Evolutionary conservation across 2,113 vertebrate genomes (phyloP), one percentile per base, ranked within the genome.

Genomic region (Rhinogobius similis): DNA sequence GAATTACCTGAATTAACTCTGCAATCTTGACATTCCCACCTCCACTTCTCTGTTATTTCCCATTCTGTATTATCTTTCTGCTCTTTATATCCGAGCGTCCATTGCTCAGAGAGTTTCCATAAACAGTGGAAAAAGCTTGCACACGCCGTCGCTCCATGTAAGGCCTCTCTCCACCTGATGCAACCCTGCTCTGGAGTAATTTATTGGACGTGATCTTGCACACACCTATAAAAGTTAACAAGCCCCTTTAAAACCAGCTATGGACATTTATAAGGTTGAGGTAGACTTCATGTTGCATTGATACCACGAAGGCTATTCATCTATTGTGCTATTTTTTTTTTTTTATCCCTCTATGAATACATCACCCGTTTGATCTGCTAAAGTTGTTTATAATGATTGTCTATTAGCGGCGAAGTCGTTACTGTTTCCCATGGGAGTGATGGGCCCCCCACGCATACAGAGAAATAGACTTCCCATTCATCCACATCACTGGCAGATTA

Each of bases 361-460:
- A 86, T 86, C 72, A 77, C 76, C 81, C 76, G 79, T 89, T 85
- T 87, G 76, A 86, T 85, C 81, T 65, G 75, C 77, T 80, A 48
- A 88, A 88, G 77, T 85, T 90, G 83, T 82, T 88, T 84, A 78
- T 79, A 87, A 90, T 88, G 83, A 88, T 82, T 81, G 59, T 86
- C 77, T 87, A 81, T 86, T 89, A 84, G 76, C 68, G 61, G 65
- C 62, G 64, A 48, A 70, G 81, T 85, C 81, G 78, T 86, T 83
- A 86, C 58, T 72, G 73, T 86, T 83, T 85, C 83, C 78, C 83
- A 36, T 8, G 84, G 73, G 88, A 89, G 79, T 63, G 70, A 79
- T 71, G 62, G 53, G 62, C 62, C 62, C 74, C 52, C 62, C 65
- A 75, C 78, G 67, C 71, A 66, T 76, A 72, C 21, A 75, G 44